These are phyloP conservation scores for Fopius arisanus DNA, from an alignment of 1,140 invertebrate species.

Conservation along the genomic window DNA sequence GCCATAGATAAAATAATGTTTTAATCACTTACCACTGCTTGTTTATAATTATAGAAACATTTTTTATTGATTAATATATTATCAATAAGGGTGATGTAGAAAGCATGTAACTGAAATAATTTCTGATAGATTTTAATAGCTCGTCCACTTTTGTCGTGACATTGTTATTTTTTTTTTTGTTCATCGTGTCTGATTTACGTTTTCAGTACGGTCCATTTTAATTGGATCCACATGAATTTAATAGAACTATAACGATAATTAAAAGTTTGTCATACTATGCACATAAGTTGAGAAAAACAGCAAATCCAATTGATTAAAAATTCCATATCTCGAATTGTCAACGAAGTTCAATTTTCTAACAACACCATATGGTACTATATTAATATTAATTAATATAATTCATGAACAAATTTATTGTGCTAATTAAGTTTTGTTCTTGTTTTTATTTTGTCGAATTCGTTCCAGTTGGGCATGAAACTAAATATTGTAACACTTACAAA, in stretches of 20 bases:
- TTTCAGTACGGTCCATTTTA: slow-evolving; percentile 47
- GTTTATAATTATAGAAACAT: neutral
- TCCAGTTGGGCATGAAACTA: slow-evolving; percentile 44
- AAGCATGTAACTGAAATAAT: slow-evolving; percentile 29
- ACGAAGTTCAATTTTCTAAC: slow-evolving; percentile 31
- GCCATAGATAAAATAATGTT: slow-evolving; percentile 2
- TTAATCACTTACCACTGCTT: slow-evolving; percentile 18
- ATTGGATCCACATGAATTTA: slow-evolving; percentile 41
- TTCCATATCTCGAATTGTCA: slow-evolving; percentile 30
- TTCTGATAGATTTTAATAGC: slow-evolving; percentile 50
- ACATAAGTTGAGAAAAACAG: slow-evolving; percentile 21
- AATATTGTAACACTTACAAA: slow-evolving; percentile 49
- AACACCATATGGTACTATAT: slow-evolving; percentile 42
- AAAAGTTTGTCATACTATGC: slow-evolving; percentile 5
- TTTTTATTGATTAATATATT: neutral
- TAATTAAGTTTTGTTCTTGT: slow-evolving; percentile 18
- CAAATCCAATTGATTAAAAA: slow-evolving; percentile 21
- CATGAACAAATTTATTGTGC: slow-evolving; percentile 48
- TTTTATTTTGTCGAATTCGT: slow-evolving; percentile 39
- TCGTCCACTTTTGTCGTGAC: slow-evolving; percentile 46
- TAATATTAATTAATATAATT: slow-evolving; percentile 50
- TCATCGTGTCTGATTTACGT: neutral
- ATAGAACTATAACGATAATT: neutral
- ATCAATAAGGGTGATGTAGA: neutral
- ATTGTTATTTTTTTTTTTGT: slow-evolving; percentile 28